A percentile compares a stretch with the other conserved stretches of the same genome.
Conservation (phyloP, 2,797 vertebrate species). For the Clarias platycephalus region DNA sequence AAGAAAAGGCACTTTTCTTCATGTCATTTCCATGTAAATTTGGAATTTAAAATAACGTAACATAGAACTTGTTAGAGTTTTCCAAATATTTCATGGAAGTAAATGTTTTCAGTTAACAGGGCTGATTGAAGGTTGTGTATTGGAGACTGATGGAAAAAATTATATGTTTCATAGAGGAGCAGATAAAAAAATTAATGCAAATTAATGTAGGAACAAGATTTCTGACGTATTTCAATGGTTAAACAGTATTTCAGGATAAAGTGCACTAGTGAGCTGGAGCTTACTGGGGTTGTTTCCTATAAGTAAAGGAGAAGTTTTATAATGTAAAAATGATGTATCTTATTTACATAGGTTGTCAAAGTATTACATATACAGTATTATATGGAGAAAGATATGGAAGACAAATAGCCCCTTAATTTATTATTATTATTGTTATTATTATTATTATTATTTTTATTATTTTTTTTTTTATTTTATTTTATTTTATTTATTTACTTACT, state of each 20-base stretch:
- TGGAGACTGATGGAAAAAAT: neutral
- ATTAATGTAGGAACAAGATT: neutral
- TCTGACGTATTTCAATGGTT: neutral
- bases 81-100: neutral
- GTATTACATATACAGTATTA: too few species aligned
- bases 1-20: neutral
- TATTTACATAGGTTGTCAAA: neutral
- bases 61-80: neutral
- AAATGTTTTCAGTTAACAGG: neutral
- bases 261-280: neutral
- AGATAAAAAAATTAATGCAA: too few species aligned
- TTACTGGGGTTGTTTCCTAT: neutral
- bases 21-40: neutral
- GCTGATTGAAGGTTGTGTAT: neutral
- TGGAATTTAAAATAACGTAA: neutral
- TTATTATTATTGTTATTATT: too few species aligned
- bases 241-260: neutral
- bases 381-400: too few species aligned
- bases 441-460: too few species aligned
- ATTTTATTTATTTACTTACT: too few species aligned
- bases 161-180: neutral
- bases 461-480: too few species aligned
- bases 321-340: neutral
- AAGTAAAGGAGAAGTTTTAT: neutral
- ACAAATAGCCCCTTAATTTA: too few species aligned